These are phyloP conservation scores for Cariama cristata DNA, from an alignment of 2,113 vertebrate species.

Conservation along the genomic window DNA sequence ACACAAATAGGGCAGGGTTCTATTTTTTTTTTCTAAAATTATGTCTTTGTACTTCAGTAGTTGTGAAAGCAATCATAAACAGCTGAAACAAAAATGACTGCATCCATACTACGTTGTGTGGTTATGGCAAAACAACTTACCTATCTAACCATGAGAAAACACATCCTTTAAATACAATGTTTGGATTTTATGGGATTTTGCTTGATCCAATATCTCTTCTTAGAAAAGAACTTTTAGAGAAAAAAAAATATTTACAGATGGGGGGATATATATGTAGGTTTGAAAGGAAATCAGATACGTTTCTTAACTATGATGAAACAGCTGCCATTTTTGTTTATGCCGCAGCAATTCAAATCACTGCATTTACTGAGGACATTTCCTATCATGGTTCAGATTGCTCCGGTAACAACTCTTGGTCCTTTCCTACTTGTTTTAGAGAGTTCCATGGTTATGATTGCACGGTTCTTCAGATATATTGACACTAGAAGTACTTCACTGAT, in stretches of 20 bases:
- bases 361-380: background rate
- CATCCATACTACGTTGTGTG: background rate
- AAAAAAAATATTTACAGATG: background rate
- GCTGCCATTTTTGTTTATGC: background rate
- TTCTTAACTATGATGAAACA: background rate
- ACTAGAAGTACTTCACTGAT: background rate
- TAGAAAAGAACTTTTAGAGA: background rate
- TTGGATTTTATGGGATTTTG: background rate
- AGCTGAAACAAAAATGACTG: background rate
- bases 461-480: background rate
- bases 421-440: background rate
- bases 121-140: background rate
- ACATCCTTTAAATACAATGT: background rate
- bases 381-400: background rate
- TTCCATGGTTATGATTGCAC: background rate
- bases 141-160: background rate
- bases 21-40: background rate
- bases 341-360: background rate
- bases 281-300: background rate
- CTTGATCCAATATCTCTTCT: background rate
- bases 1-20: background rate
- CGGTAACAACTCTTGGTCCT: background rate
- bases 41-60: background rate
- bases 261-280: background rate
- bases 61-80: background rate